These are phyloP conservation scores for Macquaria australasica DNA, from an alignment of 2,113 vertebrate genomes.

Conservation along the genomic window DNA sequence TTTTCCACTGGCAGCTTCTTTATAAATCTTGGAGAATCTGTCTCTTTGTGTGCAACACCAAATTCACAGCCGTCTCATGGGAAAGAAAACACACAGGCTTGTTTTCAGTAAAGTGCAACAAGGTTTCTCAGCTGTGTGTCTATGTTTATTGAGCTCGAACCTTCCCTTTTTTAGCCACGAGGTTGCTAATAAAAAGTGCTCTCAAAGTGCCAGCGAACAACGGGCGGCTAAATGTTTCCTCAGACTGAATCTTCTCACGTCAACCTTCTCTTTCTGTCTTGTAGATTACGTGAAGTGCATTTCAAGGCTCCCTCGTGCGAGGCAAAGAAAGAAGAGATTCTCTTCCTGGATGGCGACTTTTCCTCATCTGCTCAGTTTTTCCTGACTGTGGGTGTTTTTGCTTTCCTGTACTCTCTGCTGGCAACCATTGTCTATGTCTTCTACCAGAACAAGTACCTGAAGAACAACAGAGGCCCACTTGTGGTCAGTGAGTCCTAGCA, in stretches of 20 bases:
- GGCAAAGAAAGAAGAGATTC: constrained; percentile 86
- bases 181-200: not conserved
- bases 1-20: not conserved
- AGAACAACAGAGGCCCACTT: constrained; percentile 96
- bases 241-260: not conserved
- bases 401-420: constrained; percentile 96
- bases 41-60: not conserved
- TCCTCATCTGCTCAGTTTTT: constrained; percentile 94
- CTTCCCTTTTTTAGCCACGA: not conserved
- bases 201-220: not conserved
- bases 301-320: constrained; percentile 94
- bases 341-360: constrained; percentile 92
- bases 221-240: not conserved
- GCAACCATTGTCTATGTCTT: constrained; percentile 97
- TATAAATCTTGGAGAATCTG: not conserved
- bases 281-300: constrained; percentile 94
- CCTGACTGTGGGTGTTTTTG: constrained; percentile 93
- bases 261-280: constrained; percentile 45
- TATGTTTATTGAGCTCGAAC: not conserved
- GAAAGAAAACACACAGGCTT: not conserved
- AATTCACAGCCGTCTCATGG: not conserved
- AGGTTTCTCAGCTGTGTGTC: not conserved
- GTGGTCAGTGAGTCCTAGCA: constrained; percentile 88
- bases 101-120: not conserved
- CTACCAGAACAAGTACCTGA: constrained; percentile 98